Evolutionary conservation across 1,140 invertebrate species (phyloP), one percentile per base, ranked within the genome.

Genomic region (Bombus terrestris): DNA sequence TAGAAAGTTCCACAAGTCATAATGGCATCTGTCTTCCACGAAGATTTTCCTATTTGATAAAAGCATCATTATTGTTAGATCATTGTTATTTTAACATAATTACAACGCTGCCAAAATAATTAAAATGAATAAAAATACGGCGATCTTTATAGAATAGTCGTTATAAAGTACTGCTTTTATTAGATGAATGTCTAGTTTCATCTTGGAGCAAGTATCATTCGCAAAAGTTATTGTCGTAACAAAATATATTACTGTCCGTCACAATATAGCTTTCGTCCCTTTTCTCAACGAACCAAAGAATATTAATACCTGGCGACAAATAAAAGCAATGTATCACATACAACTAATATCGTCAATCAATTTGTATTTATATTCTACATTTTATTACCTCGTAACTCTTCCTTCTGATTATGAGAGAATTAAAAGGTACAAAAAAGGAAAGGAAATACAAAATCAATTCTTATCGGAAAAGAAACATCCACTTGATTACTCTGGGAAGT

Each of bases 131-230:
- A 37, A 35, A 75, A 35, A 1, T 8, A 57, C 1, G 6, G n/a
- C 15, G 35, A 32, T 53, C 53, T 53, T 53, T 32, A 10, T 74
- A 74, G 18, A 9, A 74, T 64, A 77, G 5, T 53, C 22, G 15
- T 28, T 2, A 12, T 37, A 62, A 18, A 25, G 39, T 25, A 62
- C 15, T n/a, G 35, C 13, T 3, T 74, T 57, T 39, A 22, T n/a
- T 35, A 3, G 2, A 25, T 35, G 39, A 41, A 57, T 53, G 18
- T 43, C 25, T n/a, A 43, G 25, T 28, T 84, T 32, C 15, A 25
- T 47, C 37, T 41, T 79, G 59, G 53, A 71, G 8, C 77, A 83
- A 83, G 73, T 78, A 78, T 69, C 77, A 83, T n/a, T 62, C 28
- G n/a, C 57, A 83, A 83, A 37, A 59, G 8, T 8, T 57, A 37